Base-by-base conservation (phyloP, 2,113 vertebrate species). In the Anarrhichthys ocellatus region DNA sequence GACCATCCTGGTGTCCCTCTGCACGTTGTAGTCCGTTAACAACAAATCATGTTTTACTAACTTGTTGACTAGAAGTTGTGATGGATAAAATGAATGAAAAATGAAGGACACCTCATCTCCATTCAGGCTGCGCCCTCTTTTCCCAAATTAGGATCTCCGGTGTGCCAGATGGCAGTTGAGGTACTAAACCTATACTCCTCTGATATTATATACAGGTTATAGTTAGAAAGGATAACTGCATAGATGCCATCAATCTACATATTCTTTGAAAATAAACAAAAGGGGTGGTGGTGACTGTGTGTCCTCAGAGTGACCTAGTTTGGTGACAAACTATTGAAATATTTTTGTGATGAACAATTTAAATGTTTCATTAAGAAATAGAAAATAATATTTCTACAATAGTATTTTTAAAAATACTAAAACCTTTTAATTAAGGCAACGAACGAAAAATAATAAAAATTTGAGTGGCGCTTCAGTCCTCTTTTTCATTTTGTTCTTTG, bases 401-500 rank as follows among this genome's bases (percentile, higher is more conserved):
- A 70, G 27, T 32, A 58, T 48, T 82, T 81, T 27, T 77, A 83
- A 89, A 70, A 79, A 52, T 66, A 77, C n/a, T 38, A 27, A 80
- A 73, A 84, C 72, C 44, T 59, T 80, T 90, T 85, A 91, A 88
- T 90, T 85, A 91, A 88, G 84, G 81, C 69, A 88, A 78, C n/a
- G 36, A 85, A 77, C 0, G 2, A 54, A 58, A 79, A 83, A 38
- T 44, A 44, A 14, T 0, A 4, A 78, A 64, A 6, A n/a, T 13
- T 9, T 32, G 10, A 73, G 71, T 20, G 58, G 62, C 46, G 72
- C 81, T 80, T 80, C 75, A 66, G 81, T 76, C 81, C 79, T 75
- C 24, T 42, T 86, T 76, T 90, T 73, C 52, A 44, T 61, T 80
- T 66, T 92, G 93, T 94, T 93, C 93, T 80, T 92, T 86, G 90